Conservation (phyloP, 2,113 vertebrate genomes). For the Oreotrochilus melanogaster region DNA sequence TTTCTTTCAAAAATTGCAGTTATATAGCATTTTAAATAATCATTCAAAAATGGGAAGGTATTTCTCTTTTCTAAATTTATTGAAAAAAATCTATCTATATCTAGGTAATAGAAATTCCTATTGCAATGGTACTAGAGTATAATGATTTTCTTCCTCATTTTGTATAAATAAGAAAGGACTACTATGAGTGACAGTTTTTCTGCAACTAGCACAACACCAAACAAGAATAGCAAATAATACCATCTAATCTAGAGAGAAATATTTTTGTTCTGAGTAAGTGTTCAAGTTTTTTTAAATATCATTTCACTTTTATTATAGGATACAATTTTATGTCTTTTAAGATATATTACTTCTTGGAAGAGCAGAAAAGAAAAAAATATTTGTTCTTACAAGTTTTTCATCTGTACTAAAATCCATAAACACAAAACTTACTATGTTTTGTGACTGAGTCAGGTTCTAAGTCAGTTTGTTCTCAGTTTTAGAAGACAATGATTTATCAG, state of each 20-base stretch:
- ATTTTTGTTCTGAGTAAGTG: conserved; percentile 11
- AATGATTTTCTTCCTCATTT: conserved; percentile 26
- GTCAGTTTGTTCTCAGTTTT: neutral
- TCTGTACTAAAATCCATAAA: neutral
- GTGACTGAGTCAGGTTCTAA: neutral
- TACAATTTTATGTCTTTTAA: neutral
- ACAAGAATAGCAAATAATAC: neutral
- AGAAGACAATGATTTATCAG: neutral
- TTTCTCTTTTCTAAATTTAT: neutral
- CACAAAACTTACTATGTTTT: neutral
- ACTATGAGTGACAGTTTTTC: neutral
- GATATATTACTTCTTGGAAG: neutral
- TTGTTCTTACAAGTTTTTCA: neutral
- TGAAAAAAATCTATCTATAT: neutral
- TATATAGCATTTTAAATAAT: neutral
- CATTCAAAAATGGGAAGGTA: neutral
- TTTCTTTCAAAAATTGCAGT: neutral
- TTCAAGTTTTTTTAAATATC: neutral
- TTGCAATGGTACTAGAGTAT: neutral
- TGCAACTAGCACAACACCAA: neutral
- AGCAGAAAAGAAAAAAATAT: neutral
- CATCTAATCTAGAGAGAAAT: conserved; percentile 2
- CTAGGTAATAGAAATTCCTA: neutral
- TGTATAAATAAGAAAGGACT: conserved; percentile 31
- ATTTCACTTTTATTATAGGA: neutral